Evolutionary conservation across 2,113 vertebrate genomes (phyloP), one percentile per base, ranked within the genome.

Genomic region (Lasiurus cinereus): DNA sequence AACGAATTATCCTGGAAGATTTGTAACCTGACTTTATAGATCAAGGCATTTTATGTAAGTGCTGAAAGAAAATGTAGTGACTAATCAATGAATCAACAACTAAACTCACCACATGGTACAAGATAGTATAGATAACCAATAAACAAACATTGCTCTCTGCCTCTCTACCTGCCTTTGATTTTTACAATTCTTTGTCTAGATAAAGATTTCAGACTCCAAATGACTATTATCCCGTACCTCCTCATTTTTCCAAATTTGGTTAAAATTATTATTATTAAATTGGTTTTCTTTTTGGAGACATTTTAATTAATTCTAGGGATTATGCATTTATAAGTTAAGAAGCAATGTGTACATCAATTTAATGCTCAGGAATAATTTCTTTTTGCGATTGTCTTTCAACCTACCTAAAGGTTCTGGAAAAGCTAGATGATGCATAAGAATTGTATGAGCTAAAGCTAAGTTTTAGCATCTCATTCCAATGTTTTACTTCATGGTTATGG

Each of bases 51-150:
- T 83, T 36, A 19, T 96, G 66, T 94, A 86, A 89, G 64, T 67
- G 36, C 64, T 94, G 52, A 94, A 90, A 87, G 3, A 22, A 96
- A 95, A 90, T 74, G n/a, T 22, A 46, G 48, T 62, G 46, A 70
- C 18, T 74, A 59, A 94, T 97, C 91, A 94, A 59, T 95, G 96
- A 95, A 64, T 93, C 31, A 79, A 70, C 50, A 91, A 52, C 93
- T 93, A 95, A 95, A 66, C 12, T 31, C 4, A 52, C 12, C 64
- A 62, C 2, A 8, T 86, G 64, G 79, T 93, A 33, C n/a, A 76
- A 36, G 69, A 48, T 69, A 48, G 5, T 83, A 62, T 95, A 79
- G 88, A 77, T 69, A 88, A 88, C 56, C 72, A 90, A 85, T 88
- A 59, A 87, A 72, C 4, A 74, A 52, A 73, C 5, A 54, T 52